Evolutionary conservation across 2,113 vertebrate species (phyloP).

Genomic region (Ondatra zibethicus): DNA sequence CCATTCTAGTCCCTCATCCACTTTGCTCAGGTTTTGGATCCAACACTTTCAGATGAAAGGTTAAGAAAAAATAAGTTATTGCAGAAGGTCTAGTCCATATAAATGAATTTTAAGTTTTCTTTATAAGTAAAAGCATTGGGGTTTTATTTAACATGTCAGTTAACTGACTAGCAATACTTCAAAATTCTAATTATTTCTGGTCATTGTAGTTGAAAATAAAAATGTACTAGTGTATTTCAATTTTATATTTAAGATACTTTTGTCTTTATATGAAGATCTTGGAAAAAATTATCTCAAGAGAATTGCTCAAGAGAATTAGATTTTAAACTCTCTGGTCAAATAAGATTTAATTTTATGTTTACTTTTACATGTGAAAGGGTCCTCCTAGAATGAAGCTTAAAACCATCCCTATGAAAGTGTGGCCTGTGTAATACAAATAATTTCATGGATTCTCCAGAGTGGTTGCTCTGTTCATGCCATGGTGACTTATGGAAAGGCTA

Average conservation of each 20-base stretch:
- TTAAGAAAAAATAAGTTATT: not conserved
- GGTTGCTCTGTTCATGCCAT: not conserved
- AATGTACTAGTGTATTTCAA: not conserved
- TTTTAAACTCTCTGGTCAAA: not conserved
- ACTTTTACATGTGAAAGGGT: not conserved
- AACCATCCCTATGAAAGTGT: not conserved
- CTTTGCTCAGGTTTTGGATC: not conserved
- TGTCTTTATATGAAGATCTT: not conserved
- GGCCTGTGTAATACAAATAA: not conserved
- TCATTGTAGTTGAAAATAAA: not conserved
- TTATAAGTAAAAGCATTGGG: not conserved
- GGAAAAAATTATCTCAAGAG: not conserved
- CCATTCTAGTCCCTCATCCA: not conserved
- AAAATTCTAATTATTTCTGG: not conserved
- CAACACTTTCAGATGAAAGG: not conserved
- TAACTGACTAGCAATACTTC: not conserved
- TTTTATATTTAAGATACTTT: not conserved
- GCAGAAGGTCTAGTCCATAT: not conserved
- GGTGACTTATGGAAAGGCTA: not conserved
- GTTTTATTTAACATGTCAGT: slow-evolving; percentile 22
- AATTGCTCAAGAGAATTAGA: not conserved
- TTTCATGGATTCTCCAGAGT: not conserved
- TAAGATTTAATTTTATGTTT: not conserved
- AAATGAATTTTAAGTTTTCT: not conserved
- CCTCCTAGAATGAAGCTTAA: not conserved